phyloP scores from a whole-genome alignment of 2,113 vertebrate genomes.

The Trichechus manatus region DNA sequence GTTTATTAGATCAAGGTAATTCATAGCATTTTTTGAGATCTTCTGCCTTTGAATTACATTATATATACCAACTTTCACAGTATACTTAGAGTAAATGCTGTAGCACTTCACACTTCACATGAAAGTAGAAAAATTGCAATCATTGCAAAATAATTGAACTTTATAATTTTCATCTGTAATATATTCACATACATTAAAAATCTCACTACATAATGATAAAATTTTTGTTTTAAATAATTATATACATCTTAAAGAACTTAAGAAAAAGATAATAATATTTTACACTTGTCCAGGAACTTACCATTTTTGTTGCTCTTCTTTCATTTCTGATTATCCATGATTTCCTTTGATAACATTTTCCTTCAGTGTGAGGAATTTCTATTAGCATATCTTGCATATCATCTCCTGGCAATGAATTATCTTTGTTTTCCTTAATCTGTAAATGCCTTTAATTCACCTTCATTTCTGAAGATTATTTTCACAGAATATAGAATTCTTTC shows the following conservation, averaged over 20 bases:
- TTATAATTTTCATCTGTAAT: background rate
- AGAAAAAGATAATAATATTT: background rate
- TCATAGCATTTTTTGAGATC: background rate
- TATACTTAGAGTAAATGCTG: background rate
- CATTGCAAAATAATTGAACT: background rate
- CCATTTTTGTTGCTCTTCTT: background rate
- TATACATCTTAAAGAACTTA: background rate
- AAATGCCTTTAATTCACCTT: no score
- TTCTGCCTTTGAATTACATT: background rate
- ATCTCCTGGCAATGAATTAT: no score
- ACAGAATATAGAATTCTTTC: background rate
- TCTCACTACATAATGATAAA: background rate
- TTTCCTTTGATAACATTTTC: background rate
- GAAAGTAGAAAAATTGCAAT: background rate
- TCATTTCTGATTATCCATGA: background rate
- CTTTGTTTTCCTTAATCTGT: no score
- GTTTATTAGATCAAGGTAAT: background rate
- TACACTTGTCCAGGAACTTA: background rate
- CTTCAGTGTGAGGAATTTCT: no score
- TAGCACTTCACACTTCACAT: background rate
- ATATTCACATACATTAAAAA: background rate
- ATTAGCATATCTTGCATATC: no score
- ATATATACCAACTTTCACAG: background rate
- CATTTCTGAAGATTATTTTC: background rate
- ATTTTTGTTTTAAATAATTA: conserved; percentile 25